These are phyloP conservation scores for Drosophila nebulosa DNA, from an alignment of 1,140 invertebrate species.

Conservation along the genomic window DNA sequence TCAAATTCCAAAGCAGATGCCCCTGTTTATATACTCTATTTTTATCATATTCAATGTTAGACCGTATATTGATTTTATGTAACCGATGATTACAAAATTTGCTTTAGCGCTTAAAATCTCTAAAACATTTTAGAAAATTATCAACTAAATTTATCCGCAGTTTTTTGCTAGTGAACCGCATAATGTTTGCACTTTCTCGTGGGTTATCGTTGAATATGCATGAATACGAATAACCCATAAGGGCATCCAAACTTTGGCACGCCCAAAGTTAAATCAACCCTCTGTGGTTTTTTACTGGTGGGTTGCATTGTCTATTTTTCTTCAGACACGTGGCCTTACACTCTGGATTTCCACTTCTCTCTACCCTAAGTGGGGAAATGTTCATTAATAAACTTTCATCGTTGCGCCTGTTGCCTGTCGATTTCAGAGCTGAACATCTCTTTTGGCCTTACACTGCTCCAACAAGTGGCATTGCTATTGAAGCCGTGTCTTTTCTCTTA, in stretches of 20 bases:
- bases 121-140: too few relatives aligned
- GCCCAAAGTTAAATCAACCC: not conserved
- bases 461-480: conserved; percentile 58
- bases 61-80: too few relatives aligned
- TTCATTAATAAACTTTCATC: conserved; percentile 77
- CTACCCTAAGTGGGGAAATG: conserved; percentile 32
- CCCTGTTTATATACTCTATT: too few relatives aligned
- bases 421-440: conserved; percentile 52
- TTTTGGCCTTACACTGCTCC: conserved; percentile 38
- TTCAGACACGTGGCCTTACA: conserved; percentile 42
- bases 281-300: not conserved
- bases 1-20: conserved; percentile 14
- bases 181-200: too few relatives aligned
- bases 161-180: too few relatives aligned
- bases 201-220: too few relatives aligned
- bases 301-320: conserved; percentile 46
- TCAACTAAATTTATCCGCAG: too few relatives aligned
- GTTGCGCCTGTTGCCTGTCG: conserved; percentile 47
- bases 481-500: not conserved
- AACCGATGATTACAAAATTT: too few relatives aligned
- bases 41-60: too few relatives aligned
- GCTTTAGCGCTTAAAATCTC: too few relatives aligned
- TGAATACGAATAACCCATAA: too few relatives aligned
- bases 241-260: not conserved
- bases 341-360: conserved; percentile 25